Evolutionary conservation across 1,140 invertebrate species (phyloP).

Genomic region (Drosophila miranda): DNA sequence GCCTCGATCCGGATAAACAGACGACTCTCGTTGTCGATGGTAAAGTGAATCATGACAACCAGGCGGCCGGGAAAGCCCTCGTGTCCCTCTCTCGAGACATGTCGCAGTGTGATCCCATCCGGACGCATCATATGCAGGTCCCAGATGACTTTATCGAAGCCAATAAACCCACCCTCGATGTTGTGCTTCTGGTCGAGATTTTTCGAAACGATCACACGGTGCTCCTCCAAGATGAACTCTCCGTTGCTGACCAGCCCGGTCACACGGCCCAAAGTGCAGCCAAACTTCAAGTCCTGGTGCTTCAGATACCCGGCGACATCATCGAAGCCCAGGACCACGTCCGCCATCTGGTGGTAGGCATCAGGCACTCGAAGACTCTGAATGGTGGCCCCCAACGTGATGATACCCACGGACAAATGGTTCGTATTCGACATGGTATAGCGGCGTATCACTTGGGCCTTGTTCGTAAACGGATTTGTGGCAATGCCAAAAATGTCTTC

Average conservation of each 20-base stretch:
- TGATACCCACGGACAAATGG: slow-evolving; percentile 81
- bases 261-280: slow-evolving; percentile 92
- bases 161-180: slow-evolving; percentile 92
- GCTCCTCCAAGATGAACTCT: slow-evolving; percentile 87
- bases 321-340: slow-evolving; percentile 91
- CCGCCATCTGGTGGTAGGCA: slow-evolving; percentile 85
- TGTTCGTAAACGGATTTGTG: slow-evolving; percentile 64
- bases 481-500: slow-evolving; percentile 73
- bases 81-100: slow-evolving; percentile 90
- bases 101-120: slow-evolving; percentile 84
- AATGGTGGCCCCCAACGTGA: slow-evolving; percentile 87
- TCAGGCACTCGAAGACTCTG: slow-evolving; percentile 89
- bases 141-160: slow-evolving; percentile 93
- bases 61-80: slow-evolving; percentile 93
- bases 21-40: slow-evolving; percentile 88
- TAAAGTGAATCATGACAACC: slow-evolving; percentile 86
- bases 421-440: slow-evolving; percentile 86
- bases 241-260: slow-evolving; percentile 91
- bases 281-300: slow-evolving; percentile 88
- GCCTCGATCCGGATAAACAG: slow-evolving; percentile 89
- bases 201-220: slow-evolving; percentile 86
- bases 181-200: slow-evolving; percentile 88
- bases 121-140: slow-evolving; percentile 58
- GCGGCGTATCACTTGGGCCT: slow-evolving; percentile 81
- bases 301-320: slow-evolving; percentile 84